Conservation (phyloP, 2,888 invertebrate species). For the Synergus umbraculus region DNA sequence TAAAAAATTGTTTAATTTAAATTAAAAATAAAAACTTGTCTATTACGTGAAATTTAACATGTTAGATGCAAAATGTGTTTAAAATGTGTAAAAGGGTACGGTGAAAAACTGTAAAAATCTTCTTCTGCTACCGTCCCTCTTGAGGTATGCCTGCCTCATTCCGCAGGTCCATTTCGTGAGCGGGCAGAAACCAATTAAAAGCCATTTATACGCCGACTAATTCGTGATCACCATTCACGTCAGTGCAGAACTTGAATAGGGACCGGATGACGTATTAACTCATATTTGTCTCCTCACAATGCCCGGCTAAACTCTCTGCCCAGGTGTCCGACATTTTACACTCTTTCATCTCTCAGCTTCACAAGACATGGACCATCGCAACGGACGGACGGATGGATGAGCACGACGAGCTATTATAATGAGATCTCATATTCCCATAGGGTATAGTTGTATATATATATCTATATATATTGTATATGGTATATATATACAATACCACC, state of each 20-base stretch:
- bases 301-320: conserved; percentile 69
- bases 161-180: conserved; percentile 38
- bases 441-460: conserved; percentile 13
- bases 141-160: background rate
- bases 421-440: conserved; percentile 41
- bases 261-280: conserved; percentile 75
- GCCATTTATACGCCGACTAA: conserved; percentile 72
- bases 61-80: too few relatives aligned
- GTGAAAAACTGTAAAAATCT: background rate
- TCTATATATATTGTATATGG: background rate
- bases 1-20: too few relatives aligned
- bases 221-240: conserved; percentile 70
- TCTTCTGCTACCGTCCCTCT: background rate
- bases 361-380: conserved; percentile 60
- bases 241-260: conserved; percentile 64
- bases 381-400: conserved; percentile 53
- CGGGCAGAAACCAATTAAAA: conserved; percentile 69
- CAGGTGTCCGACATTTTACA: conserved; percentile 73
- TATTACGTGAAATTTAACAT: too few relatives aligned
- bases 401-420: conserved; percentile 64
- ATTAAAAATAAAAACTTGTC: too few relatives aligned
- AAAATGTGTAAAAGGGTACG: too few relatives aligned
- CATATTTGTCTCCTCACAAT: conserved; percentile 75
- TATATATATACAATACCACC: conserved; percentile 15
- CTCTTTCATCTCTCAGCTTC: conserved; percentile 66